Base-by-base conservation (phyloP, 2,888 invertebrate genomes). In the Cephus sareptanus region DNA sequence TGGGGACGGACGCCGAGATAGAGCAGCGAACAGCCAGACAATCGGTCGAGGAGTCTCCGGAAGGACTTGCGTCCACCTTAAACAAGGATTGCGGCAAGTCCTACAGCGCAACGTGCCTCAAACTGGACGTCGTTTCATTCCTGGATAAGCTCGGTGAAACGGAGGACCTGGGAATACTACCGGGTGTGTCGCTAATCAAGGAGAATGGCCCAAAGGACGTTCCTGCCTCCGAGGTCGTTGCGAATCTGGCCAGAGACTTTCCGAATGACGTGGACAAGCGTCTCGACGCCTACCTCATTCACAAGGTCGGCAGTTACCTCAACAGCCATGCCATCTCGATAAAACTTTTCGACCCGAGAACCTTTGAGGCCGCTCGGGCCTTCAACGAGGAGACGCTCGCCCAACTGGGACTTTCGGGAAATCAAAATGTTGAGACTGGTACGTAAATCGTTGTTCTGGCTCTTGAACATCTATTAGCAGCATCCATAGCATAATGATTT, bases 181-280 rank as follows among this genome's bases (percentile, higher is more conserved):
- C 96, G 0, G 97, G 97, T 81, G 93, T 97, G 1, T 95, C 95
- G 83, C 93, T 97, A 34, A 94, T 96, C 69, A 94, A 95, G 81
- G 95, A 96, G 34, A 94, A 93, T 30, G 86, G 87, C 56, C 90
- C 92, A 75, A 89, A 88, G 73, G 88, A 90, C 12, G 93, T 94
- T 37, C 94, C 94, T 75, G 93, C 93, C 3, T 93, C 95, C 3
- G 95, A 96, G 82, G 93, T 96, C 71, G 95, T 96, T 82, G 95
- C 95, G 0, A 96, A 96, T 88, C 91, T 96, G 4, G 96, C 96
- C 0, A 93, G 96, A 80, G 94, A 95, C 74, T 94, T 96, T 87
- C 96, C 96, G 0, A 94, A 95, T 74, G 96, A 96, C 87, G 95
- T 96, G 15, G 95, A 96, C 85, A 95, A 95, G 75, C 93, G 96